Evolutionary conservation across 1,140 invertebrate genomes (phyloP), one percentile per base, ranked within the genome.

Genomic region (Bombus fervidus): DNA sequence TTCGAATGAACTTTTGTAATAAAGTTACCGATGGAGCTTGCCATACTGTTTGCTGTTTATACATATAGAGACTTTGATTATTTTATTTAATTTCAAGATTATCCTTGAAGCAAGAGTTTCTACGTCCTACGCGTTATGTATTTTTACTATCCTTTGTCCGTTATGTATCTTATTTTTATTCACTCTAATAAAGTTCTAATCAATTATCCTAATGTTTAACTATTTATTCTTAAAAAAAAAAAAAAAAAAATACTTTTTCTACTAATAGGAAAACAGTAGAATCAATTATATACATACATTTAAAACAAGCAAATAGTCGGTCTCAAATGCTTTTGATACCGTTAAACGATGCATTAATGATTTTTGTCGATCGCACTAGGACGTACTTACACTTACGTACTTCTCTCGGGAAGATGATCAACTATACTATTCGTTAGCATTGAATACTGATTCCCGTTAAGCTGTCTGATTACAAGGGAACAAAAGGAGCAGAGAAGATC

Each of bases 391-490:
- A 71, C 9, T 76, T 53, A n/a, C 22, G 12, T 57, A 64, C 12
- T n/a, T 62, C 69, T 22, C 13, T 66, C 9, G 28, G 9, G 39
- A 80, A 62, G 31, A 80, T 47, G 76, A 72, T 79, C 66, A 39
- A 43, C 25, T 75, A 66, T 43, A 72, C n/a, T 43, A 12, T 72
- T 72, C 47, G 57, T 64, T 82, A 75, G 66, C 31, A 59, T 39
- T 47, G 83, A 79, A 79, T 43, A 78, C 66, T 53, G 62, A 78
- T 59, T 34, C 53, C 47, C 66, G 68, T 81, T 81, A 84, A 79
- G 57, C 76, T 71, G 47, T 81, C 79, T 84, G 75, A 84, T 84
- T 79, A 62, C 83, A 34, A 41, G 31, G 25, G 83, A 39, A 79
- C 66, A 84, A 62, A 78, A 57, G 64, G 31, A 76, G 39, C 22